Evolutionary conservation across 2,797 vertebrate genomes (phyloP), one percentile per base, ranked within the genome.

Genomic region (Cetoscarus ocellatus): DNA sequence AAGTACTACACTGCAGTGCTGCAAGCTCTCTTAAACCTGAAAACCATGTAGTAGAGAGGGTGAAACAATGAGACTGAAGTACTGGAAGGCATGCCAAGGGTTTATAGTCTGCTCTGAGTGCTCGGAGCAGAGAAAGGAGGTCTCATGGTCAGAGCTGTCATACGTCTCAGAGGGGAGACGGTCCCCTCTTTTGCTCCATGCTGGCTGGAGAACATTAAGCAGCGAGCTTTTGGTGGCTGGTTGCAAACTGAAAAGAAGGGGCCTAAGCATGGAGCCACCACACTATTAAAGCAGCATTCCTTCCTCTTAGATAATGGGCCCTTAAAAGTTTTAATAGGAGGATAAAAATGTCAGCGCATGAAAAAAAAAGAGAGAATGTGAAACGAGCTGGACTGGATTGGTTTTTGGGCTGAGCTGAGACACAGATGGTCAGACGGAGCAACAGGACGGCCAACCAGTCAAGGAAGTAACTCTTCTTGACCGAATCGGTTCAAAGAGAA

Each of bases 311-410:
- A 94, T 94, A 93, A 93, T 90, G 86, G 90, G 87, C 85, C 91
- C 88, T 92, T 95, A 92, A 94, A 94, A 91, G 74, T 86, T 93
- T 94, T 94, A 94, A 94, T 84, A 82, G 92, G 86, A 88, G 87
- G 88, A 93, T 93, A 94, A 94, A 95, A 95, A 94, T 91, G 87
- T 93, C 92, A 94, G 77, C 47, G 83, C 85, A 89, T 89, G 88
- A 90, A 94, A 92, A 91, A n/a, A 83, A 44, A 44, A 44, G 48
- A 50, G 83, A 90, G 84, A 89, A 87, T 67, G 84, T 68, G 84
- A 81, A 86, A 85, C 78, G 58, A 86, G 76, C 77, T 62, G 61
- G 79, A 75, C 70, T 15, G 69, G 84, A 74, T 67, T 72, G 78
- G 79, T 15, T 44, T 83, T 49, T 69, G 79, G 80, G 82, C 82